phyloP scores from a whole-genome alignment of 2,888 invertebrate genomes.

The Xylota segnis region DNA sequence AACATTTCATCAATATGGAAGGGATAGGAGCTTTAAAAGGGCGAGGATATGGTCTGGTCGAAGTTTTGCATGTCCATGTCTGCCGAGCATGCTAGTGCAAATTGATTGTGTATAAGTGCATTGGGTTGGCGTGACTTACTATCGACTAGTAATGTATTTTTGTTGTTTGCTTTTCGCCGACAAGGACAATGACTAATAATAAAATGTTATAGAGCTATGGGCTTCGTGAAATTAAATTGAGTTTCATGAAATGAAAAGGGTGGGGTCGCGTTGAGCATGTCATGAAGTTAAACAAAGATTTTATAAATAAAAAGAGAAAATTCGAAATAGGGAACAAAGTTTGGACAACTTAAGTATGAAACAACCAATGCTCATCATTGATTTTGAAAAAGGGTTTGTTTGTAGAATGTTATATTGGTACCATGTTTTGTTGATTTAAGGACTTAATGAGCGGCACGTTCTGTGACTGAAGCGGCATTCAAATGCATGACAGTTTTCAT shows the following conservation, averaged over 20 bases:
- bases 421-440: background rate
- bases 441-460: background rate
- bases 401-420: background rate
- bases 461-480: too few relatives aligned
- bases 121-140: constrained; percentile 55
- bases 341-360: background rate
- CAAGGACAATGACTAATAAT: constrained; percentile 68
- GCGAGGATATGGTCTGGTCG: constrained; percentile 4
- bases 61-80: constrained; percentile 18
- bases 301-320: background rate
- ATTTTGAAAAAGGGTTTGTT: background rate
- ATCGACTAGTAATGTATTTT: background rate
- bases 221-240: constrained; percentile 16
- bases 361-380: background rate
- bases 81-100: background rate
- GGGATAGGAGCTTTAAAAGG: constrained; percentile 5
- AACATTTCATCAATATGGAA: background rate
- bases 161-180: constrained; percentile 4
- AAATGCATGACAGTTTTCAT: too few relatives aligned
- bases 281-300: background rate
- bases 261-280: constrained; percentile 1
- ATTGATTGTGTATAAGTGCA: constrained; percentile 33
- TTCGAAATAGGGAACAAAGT: background rate
- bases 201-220: constrained; percentile 36
- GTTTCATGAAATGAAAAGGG: constrained; percentile 8